Base-by-base conservation (phyloP, 2,113 vertebrate species). In the Talpa occidentalis region DNA sequence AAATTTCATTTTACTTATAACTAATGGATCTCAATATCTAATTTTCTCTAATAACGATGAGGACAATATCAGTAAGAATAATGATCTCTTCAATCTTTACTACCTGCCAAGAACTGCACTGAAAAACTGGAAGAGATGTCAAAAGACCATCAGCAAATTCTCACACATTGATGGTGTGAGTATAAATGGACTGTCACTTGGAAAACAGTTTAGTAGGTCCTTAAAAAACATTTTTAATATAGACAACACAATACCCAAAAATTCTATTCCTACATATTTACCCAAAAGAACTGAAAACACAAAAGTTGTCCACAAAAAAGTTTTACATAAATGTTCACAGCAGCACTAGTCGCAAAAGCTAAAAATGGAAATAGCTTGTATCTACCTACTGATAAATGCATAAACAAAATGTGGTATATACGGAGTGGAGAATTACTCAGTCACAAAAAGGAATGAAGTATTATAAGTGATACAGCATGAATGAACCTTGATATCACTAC, bases 281-380 rank as follows among this genome's bases (percentile, higher is more conserved):
- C 44, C 69, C n/a, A 67, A 47, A 90, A 90, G 80, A 60, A 59
- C 56, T 94, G 81, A 81, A 69, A 93, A 79, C 52, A 54, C n/a
- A n/a, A n/a, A n/a, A n/a, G n/a, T 54, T 44, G 35, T 62, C 15
- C 21, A 82, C n/a, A 78, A 30, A 56, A 62, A 83, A 90, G 62
- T 82, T 22, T 60, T 62, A 70, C 40, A 56, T 64, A 87, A 88
- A 81, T 62, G 12, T 52, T 92, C 32, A 81, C 14, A 86, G 52
- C 17, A 86, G 54, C 67, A 74, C 52, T 91, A 93, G 37, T 87
- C 14, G 59, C 5, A 42, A 94, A 0, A 90, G 42, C 12, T 2
- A 40, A 62, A 74, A 70, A 21, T 15, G 37, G 32, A 80, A 37
- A 74, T 14, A 64, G 35, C 28, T 28, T 60, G 82, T 49, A 26